Conservation (phyloP, 2,888 invertebrate genomes). For the Agonopterix arenella region DNA sequence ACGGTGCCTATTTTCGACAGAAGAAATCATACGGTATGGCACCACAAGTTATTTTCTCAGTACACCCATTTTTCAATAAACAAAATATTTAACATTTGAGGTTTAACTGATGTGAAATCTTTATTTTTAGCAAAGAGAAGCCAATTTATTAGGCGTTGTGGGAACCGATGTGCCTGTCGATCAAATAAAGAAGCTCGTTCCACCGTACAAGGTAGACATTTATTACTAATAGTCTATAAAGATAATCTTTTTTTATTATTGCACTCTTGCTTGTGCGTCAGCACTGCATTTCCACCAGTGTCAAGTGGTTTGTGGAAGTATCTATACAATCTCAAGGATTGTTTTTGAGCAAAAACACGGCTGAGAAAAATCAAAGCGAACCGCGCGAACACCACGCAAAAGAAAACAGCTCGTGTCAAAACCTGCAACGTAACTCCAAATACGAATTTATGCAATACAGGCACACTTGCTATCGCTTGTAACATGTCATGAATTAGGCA, state of each 20-base stretch:
- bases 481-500: too few species aligned
- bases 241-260: too few species aligned
- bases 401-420: not conserved
- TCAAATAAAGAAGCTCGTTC: conserved; percentile 96
- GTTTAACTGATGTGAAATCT: not conserved
- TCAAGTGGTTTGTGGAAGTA: too few species aligned
- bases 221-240: not conserved
- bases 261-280: too few species aligned
- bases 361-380: too few species aligned
- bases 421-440: not conserved
- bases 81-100: not conserved
- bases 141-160: conserved; percentile 96
- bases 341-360: too few species aligned
- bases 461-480: too few species aligned
- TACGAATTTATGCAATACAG: too few species aligned
- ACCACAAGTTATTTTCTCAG: not conserved
- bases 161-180: conserved; percentile 98
- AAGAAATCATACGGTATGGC: conserved; percentile 87
- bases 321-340: too few species aligned
- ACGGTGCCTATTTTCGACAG: conserved; percentile 96
- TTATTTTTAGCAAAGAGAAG: conserved; percentile 84
- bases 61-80: not conserved
- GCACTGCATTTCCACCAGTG: too few species aligned
- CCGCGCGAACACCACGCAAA: too few species aligned
- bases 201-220: conserved; percentile 88